A percentile compares a stretch with the other conserved stretches of the same genome.
Evolutionary conservation across 2,888 invertebrate genomes (phyloP).

Genomic region (Euclidia mi): DNA sequence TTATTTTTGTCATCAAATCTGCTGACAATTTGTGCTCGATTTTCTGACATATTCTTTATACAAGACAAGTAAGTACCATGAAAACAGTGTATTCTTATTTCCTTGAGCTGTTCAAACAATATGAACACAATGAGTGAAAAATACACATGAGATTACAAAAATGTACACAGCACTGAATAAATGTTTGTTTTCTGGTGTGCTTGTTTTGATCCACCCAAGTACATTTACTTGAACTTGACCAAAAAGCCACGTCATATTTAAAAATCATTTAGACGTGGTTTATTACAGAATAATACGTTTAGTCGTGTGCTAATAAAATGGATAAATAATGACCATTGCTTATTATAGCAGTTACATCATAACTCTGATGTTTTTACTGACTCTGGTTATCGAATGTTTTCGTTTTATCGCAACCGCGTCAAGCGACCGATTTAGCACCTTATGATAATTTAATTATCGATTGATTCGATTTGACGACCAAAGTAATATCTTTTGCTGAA

Average conservation of each 20-base stretch:
- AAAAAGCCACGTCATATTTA: conserved; percentile 71
- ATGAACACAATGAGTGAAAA: conserved; percentile 11
- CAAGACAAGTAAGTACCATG: background rate
- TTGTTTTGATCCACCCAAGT: conserved; percentile 38
- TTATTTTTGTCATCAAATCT: too few relatives aligned
- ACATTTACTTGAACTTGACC: conserved; percentile 83
- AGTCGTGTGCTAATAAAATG: conserved; percentile 74
- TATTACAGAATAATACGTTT: conserved; percentile 59
- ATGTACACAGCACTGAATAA: conserved; percentile 32
- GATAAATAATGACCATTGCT: conserved; percentile 74
- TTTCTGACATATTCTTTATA: too few relatives aligned
- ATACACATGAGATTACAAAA: conserved; percentile 19
- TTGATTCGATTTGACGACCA: too few relatives aligned
- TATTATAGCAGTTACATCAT: conserved; percentile 81
- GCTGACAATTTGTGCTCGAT: too few relatives aligned
- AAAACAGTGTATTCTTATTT: background rate
- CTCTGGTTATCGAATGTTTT: conserved; percentile 27
- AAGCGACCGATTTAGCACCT: too few relatives aligned
- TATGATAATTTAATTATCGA: too few relatives aligned
- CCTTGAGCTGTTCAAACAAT: conserved; percentile 27
- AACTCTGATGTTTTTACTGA: conserved; percentile 44
- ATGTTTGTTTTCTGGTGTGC: conserved; percentile 47
- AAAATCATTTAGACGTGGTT: conserved; percentile 61
- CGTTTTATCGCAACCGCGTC: conserved; percentile 4
- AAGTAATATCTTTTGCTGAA: too few relatives aligned